Conservation (phyloP, 2,113 vertebrate species). For the Stercorarius parasiticus region DNA sequence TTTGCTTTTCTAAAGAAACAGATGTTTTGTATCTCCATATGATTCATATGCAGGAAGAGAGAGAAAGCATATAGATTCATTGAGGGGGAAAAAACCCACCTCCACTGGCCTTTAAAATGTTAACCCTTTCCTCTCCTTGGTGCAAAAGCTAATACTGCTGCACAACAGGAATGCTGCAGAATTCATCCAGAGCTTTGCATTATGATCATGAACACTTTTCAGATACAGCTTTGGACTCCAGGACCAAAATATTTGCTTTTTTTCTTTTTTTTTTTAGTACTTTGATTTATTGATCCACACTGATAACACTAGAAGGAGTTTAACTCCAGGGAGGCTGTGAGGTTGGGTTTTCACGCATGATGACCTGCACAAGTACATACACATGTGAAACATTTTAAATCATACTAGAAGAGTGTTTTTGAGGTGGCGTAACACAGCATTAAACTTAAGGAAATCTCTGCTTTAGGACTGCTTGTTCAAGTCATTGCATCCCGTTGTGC, state of each 20-base stretch:
- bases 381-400: background rate
- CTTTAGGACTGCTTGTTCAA: background rate
- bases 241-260: background rate
- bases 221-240: background rate
- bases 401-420: background rate
- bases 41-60: background rate
- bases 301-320: background rate
- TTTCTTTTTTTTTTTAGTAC: background rate
- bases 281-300: background rate
- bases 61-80: background rate
- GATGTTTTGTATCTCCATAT: background rate
- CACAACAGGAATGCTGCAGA: background rate
- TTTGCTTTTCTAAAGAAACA: background rate
- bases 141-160: background rate
- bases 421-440: background rate
- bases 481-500: background rate
- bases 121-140: background rate
- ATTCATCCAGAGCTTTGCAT: background rate
- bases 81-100: background rate
- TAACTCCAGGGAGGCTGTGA: background rate
- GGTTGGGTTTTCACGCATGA: background rate
- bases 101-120: background rate
- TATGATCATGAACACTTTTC: background rate
- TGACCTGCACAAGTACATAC: background rate
- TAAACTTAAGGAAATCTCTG: background rate